Evolutionary conservation across 2,888 invertebrate genomes (phyloP).

Genomic region (Pheosia gnoma): DNA sequence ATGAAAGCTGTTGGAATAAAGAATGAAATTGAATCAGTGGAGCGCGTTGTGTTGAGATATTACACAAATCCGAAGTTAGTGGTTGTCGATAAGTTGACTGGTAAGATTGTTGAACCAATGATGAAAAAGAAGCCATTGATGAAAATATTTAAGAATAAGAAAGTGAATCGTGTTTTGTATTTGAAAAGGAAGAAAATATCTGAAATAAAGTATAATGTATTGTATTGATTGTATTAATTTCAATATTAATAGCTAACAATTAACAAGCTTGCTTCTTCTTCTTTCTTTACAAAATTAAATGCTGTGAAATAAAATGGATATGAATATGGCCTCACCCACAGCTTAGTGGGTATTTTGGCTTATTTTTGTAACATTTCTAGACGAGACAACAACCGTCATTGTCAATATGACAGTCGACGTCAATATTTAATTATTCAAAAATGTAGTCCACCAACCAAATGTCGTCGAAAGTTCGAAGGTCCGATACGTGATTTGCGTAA

Average conservation of each 20-base stretch:
- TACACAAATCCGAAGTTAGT: slow-evolving; percentile 56
- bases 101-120: slow-evolving; percentile 18
- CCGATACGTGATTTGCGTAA: slow-evolving; percentile 33
- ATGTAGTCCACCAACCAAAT: slow-evolving; percentile 25
- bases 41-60: slow-evolving; percentile 58
- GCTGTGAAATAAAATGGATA: too few relatives aligned
- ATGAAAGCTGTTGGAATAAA: slow-evolving; percentile 59
- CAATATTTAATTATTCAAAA: neutral
- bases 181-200: slow-evolving; percentile 13
- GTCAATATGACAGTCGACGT: slow-evolving; percentile 8
- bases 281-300: too few relatives aligned
- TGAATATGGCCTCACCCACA: too few relatives aligned
- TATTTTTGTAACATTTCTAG: slow-evolving; percentile 19
- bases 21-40: slow-evolving; percentile 58
- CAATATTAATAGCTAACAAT: too few relatives aligned
- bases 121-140: slow-evolving; percentile 17
- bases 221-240: too few relatives aligned
- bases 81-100: slow-evolving; percentile 51
- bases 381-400: slow-evolving; percentile 19
- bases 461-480: slow-evolving; percentile 58
- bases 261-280: too few relatives aligned
- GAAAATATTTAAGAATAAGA: slow-evolving; percentile 29
- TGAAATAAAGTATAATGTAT: slow-evolving; percentile 6
- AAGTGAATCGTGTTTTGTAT: slow-evolving; percentile 21
- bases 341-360: neutral